These are phyloP conservation scores for Sphaeridia pumilis DNA, from an alignment of 2,888 invertebrate genomes.

Conservation along the genomic window DNA sequence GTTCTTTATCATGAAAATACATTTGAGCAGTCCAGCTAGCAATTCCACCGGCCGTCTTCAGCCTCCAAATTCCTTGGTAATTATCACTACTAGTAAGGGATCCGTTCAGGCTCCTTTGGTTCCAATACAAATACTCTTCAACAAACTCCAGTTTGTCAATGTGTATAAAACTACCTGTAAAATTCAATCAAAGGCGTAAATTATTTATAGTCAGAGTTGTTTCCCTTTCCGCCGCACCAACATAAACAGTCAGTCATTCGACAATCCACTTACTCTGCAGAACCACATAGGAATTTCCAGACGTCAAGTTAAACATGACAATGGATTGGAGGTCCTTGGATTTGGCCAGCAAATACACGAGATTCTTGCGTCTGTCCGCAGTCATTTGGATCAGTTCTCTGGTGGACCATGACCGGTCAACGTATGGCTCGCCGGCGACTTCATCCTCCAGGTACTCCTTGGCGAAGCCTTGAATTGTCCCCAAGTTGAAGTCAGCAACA, in stretches of 20 bases:
- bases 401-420: neutral
- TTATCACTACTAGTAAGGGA: neutral
- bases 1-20: neutral
- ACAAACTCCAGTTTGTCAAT: neutral
- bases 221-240: too few relatives aligned
- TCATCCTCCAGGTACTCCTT: neutral
- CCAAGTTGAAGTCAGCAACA: neutral
- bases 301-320: constrained; percentile 10
- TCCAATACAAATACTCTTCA: neutral
- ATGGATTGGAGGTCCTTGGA: constrained; percentile 5
- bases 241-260: too few relatives aligned
- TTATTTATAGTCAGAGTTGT: too few relatives aligned
- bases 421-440: neutral
- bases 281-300: constrained; percentile 1
- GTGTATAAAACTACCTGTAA: neutral
- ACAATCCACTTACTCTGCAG: constrained; percentile 6
- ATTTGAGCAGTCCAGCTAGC: constrained; percentile 1
- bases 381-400: constrained; percentile 4
- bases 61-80: constrained; percentile 4
- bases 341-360: constrained; percentile 11
- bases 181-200: too few relatives aligned
- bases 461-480: neutral
- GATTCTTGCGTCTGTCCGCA: constrained; percentile 7
- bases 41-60: constrained; percentile 8
- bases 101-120: too few relatives aligned